Conservation (phyloP, 2,797 vertebrate species). For the Gymnocypris eckloni region DNA sequence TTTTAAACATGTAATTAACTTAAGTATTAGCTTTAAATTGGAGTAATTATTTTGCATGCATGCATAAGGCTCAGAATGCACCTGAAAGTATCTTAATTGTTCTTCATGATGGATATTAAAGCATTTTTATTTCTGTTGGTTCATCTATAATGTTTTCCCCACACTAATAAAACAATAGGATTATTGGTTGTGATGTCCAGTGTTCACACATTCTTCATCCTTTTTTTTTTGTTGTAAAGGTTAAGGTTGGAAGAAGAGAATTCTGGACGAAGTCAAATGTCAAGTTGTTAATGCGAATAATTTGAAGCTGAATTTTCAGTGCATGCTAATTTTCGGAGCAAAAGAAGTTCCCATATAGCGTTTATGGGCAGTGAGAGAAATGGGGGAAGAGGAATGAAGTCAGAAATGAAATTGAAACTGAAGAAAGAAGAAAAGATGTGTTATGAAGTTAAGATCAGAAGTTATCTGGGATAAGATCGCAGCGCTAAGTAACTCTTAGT, state of each 20-base stretch:
- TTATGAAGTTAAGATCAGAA: slow-evolving; percentile 98
- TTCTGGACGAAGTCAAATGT: slow-evolving; percentile 98
- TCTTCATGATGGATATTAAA: slow-evolving; percentile 14
- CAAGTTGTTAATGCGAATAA: slow-evolving; percentile 96
- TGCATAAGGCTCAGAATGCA: slow-evolving; percentile 37
- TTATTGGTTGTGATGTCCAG: slow-evolving; percentile 81
- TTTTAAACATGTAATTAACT: background rate
- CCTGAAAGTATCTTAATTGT: background rate
- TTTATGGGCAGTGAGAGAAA: slow-evolving; percentile 75
- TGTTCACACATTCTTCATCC: slow-evolving; percentile 94
- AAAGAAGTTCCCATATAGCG: slow-evolving; percentile 74
- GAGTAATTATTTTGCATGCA: background rate
- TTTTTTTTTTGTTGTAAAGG: slow-evolving; percentile 98
- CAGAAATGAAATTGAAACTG: slow-evolving; percentile 91
- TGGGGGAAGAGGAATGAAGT: slow-evolving; percentile 81
- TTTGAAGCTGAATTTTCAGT: slow-evolving; percentile 98
- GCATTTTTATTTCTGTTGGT: slow-evolving; percentile 24
- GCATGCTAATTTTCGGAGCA: slow-evolving; percentile 68
- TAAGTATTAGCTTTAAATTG: background rate
- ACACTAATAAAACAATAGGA: slow-evolving; percentile 39
- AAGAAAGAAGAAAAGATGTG: slow-evolving; percentile 99
- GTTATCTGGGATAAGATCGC: slow-evolving; percentile 98
- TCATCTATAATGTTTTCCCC: slow-evolving; percentile 36
- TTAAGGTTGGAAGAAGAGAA: slow-evolving; percentile 99
- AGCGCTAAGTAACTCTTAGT: slow-evolving; percentile 99